Evolutionary conservation across 2,113 vertebrate species (phyloP).

Genomic region (Trematocara marginatum): DNA sequence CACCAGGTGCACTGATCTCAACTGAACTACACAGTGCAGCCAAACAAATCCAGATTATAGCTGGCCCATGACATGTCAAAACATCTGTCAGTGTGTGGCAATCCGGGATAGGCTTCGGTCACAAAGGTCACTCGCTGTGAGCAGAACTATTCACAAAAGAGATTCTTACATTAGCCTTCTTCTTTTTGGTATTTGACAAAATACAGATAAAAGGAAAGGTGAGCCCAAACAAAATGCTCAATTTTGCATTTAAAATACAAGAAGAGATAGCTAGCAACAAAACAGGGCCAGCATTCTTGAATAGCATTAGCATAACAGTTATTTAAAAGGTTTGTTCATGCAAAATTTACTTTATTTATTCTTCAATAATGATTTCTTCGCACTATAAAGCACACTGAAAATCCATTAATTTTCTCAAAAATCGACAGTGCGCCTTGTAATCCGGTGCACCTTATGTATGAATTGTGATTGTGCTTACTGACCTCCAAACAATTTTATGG

Average conservation of each 20-base stretch:
- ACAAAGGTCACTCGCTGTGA: neutral
- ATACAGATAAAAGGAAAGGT: neutral
- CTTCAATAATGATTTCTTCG: neutral
- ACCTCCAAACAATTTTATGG: neutral
- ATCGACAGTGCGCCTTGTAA: neutral
- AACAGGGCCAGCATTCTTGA: neutral
- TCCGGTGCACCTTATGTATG: neutral
- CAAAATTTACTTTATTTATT: neutral
- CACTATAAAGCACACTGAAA: neutral
- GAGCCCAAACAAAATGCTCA: neutral
- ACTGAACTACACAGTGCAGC: conserved; percentile 33
- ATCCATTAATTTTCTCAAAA: neutral
- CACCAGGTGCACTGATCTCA: conserved; percentile 55
- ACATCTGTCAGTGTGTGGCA: conserved; percentile 52
- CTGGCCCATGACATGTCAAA: conserved; percentile 57
- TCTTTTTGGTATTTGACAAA: neutral
- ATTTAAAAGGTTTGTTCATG: neutral
- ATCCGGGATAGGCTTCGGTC: conserved; percentile 31
- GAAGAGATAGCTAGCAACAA: neutral
- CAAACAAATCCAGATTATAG: conserved; percentile 44
- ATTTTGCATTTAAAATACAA: neutral
- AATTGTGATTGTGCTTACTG: neutral
- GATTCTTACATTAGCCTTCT: neutral
- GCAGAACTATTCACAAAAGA: neutral
- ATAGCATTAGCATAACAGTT: neutral